Evolutionary conservation across 2,113 vertebrate genomes (phyloP).

Genomic region (Syngnathoides biaculeatus): DNA sequence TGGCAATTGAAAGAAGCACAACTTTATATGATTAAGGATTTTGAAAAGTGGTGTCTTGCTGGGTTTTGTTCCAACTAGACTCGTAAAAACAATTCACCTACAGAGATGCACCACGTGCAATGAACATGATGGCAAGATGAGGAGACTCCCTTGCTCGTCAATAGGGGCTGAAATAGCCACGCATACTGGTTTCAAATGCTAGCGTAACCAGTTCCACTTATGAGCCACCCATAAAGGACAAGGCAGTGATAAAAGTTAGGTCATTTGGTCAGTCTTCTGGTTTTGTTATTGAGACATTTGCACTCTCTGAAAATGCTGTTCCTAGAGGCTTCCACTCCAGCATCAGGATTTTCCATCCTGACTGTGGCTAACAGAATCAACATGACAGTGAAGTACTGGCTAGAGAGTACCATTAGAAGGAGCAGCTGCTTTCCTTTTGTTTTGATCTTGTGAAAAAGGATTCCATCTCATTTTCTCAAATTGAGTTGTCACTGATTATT

Average conservation of each 20-base stretch:
- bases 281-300: conserved; percentile 14
- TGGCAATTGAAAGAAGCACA: too few relatives aligned
- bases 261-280: background rate
- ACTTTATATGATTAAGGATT: background rate
- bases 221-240: too few relatives aligned
- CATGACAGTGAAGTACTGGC: background rate
- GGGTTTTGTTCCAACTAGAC: conserved; percentile 17
- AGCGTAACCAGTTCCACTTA: background rate
- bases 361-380: background rate
- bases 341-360: conserved; percentile 8
- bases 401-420: conserved; percentile 1
- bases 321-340: background rate
- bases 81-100: conserved; percentile 13
- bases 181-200: background rate
- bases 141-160: background rate
- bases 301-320: background rate
- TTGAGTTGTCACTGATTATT: conserved; percentile 32
- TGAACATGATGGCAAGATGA: background rate
- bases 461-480: conserved; percentile 34
- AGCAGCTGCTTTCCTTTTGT: conserved; percentile 9
- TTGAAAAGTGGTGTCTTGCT: conserved; percentile 19
- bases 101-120: conserved; percentile 18
- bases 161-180: background rate
- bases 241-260: too few relatives aligned
- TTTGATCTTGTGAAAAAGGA: conserved; percentile 21